Conservation (phyloP, 2,797 vertebrate species). For the Pempheris klunzingeri region DNA sequence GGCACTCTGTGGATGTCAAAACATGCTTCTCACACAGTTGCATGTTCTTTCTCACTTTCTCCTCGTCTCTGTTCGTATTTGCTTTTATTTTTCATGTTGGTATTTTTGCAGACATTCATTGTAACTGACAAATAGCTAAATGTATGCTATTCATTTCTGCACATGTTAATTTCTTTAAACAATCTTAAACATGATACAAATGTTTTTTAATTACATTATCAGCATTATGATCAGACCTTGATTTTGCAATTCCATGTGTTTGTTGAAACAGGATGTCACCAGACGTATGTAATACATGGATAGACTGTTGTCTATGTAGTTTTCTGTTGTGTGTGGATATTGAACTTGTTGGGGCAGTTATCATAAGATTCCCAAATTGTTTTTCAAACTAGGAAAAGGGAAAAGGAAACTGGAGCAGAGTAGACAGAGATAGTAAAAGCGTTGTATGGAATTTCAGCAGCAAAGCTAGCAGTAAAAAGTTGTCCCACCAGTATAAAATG, state of each 20-base stretch:
- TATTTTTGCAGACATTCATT: not conserved
- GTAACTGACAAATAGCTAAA: not conserved
- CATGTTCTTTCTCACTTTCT: constrained; percentile 16
- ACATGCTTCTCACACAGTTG: constrained; percentile 6
- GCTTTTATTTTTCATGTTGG: constrained; percentile 9
- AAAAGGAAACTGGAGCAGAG: not conserved
- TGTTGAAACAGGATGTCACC: not conserved
- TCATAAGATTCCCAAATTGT: not conserved
- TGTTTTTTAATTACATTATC: not conserved
- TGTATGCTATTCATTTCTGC: not conserved
- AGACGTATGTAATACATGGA: not conserved
- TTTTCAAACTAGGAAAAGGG: not conserved
- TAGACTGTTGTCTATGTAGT: no score
- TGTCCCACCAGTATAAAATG: not conserved
- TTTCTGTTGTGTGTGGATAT: no score
- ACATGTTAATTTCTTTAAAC: not conserved
- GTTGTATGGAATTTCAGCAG: not conserved
- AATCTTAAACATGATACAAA: not conserved
- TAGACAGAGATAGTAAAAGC: no score
- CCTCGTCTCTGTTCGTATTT: not conserved
- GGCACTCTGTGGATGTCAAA: constrained; percentile 48
- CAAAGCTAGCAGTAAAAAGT: not conserved
- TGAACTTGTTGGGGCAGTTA: not conserved
- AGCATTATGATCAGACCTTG: not conserved
- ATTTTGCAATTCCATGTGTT: not conserved